Percentiles rank a stretch among this genome's conserved stretches.
Conservation (phyloP, 2,888 invertebrate genomes). For the Ametastegia equiseti region DNA sequence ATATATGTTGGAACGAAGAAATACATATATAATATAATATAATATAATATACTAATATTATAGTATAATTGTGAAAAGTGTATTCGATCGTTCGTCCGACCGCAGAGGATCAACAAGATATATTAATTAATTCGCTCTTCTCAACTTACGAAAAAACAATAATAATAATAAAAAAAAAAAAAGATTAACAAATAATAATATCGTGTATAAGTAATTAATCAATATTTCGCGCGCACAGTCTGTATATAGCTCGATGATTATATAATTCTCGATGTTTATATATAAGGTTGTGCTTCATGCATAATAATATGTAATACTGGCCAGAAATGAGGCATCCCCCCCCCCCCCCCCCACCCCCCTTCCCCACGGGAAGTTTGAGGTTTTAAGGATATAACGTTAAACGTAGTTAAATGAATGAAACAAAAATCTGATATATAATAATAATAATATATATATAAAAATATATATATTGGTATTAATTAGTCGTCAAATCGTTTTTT, state of each 20-base stretch:
- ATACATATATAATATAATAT: background rate
- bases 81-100: background rate
- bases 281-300: background rate
- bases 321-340: background rate
- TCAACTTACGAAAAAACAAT: no score
- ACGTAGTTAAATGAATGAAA: background rate
- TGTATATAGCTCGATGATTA: background rate
- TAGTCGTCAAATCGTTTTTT: background rate
- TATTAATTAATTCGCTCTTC: background rate
- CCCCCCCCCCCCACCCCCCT: background rate
- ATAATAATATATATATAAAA: background rate
- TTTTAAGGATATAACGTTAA: constrained; percentile 19
- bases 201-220: constrained; percentile 2
- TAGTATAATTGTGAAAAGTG: background rate
- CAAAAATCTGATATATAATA: background rate
- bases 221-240: background rate
- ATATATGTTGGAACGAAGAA: background rate
- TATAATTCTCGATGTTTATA: background rate
- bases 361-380: background rate
- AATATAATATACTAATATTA: background rate
- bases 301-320: background rate
- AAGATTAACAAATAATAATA: no score
- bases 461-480: background rate
- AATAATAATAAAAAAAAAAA: no score
- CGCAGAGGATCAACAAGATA: background rate